phyloP scores from a whole-genome alignment of 2,113 vertebrate species.

The Pterocles orientalis region DNA sequence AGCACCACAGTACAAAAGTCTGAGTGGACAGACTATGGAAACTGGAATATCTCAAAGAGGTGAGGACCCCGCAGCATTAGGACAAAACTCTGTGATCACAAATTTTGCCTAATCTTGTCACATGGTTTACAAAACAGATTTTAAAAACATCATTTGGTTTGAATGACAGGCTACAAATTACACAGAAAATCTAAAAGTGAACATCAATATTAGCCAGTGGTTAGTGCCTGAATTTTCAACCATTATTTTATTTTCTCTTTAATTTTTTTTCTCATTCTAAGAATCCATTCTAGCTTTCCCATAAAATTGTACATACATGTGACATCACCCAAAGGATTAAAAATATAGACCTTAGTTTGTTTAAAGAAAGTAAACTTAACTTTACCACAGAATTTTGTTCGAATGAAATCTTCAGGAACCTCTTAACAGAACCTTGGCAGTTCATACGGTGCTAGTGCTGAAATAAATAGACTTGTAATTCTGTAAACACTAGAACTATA shows the following conservation, averaged over 20 bases:
- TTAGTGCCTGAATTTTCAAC: background rate
- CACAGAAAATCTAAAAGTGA: background rate
- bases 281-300: background rate
- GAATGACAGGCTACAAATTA: background rate
- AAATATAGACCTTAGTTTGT: background rate
- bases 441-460: background rate
- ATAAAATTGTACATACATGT: background rate
- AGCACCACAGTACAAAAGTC: background rate
- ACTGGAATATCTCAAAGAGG: background rate
- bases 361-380: background rate
- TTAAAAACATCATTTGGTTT: background rate
- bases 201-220: background rate
- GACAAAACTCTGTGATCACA: background rate
- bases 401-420: background rate
- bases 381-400: background rate
- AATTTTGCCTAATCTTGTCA: background rate
- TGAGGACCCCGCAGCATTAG: background rate
- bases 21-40: background rate
- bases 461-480: background rate
- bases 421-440: background rate
- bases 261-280: background rate
- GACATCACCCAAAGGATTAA: background rate
- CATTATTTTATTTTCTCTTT: background rate
- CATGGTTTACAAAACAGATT: background rate
- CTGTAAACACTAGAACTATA: background rate